Evolutionary conservation across 2,113 vertebrate species (phyloP).

Genomic region (Cygnus buccinator): DNA sequence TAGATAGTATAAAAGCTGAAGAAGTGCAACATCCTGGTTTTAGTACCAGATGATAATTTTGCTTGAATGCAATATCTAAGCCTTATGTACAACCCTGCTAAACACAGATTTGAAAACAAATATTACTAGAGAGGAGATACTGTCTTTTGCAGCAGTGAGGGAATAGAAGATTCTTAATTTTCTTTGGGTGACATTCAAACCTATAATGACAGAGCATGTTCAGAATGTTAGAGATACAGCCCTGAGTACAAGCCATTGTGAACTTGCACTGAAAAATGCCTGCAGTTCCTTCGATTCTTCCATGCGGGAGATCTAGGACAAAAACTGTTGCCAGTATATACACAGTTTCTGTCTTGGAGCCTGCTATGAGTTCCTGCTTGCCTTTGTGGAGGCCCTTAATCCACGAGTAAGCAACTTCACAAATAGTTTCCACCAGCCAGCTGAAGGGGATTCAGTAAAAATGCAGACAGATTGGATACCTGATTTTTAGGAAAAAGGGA

Average conservation of each 20-base stretch:
- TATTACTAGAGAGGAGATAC: constrained; percentile 2
- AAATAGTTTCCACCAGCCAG: not conserved
- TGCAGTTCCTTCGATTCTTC: not conserved
- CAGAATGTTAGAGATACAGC: not conserved
- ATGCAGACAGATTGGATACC: not conserved
- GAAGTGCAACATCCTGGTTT: constrained; percentile 7
- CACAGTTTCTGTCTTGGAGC: not conserved
- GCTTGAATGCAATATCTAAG: constrained; percentile 53
- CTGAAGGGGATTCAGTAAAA: not conserved
- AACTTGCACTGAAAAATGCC: not conserved
- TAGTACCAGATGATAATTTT: constrained; percentile 40
- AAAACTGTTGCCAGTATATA: not conserved
- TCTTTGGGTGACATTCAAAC: not conserved
- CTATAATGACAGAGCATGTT: not conserved
- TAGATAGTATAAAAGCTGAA: constrained; percentile 46
- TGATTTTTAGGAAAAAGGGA: not conserved
- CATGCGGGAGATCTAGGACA: not conserved
- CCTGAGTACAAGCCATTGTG: not conserved
- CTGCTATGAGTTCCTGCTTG: not conserved
- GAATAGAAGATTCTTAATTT: not conserved
- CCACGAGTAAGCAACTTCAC: not conserved
- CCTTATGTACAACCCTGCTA: not conserved
- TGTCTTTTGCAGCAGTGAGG: not conserved
- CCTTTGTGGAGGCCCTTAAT: not conserved
- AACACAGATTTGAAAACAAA: not conserved